Evolutionary conservation across 2,888 invertebrate genomes (phyloP).

Genomic region (Steinernema carpocapsae): DNA sequence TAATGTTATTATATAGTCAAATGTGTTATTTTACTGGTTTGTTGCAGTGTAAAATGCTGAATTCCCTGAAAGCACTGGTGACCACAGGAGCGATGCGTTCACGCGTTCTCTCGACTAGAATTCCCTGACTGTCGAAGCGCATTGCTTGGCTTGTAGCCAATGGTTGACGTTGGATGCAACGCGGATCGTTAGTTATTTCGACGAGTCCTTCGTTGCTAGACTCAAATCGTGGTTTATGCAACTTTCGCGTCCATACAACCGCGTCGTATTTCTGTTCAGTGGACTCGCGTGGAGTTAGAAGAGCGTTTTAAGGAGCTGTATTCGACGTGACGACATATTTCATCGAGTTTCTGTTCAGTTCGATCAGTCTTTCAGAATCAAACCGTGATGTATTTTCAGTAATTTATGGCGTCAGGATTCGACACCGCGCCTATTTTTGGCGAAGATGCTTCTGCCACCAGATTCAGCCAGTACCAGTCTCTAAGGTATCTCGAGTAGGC

Average conservation of each 20-base stretch:
- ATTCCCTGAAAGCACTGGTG: too few relatives aligned
- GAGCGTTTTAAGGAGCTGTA: background rate
- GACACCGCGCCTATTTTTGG: conserved; percentile 23
- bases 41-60: too few relatives aligned
- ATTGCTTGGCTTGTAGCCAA: conserved; percentile 1
- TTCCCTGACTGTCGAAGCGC: background rate
- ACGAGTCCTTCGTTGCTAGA: background rate
- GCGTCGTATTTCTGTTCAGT: background rate
- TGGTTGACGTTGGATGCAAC: conserved; percentile 12
- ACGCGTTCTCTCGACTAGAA: too few relatives aligned
- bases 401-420: conserved; percentile 8
- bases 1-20: too few relatives aligned
- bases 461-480: conserved; percentile 6
- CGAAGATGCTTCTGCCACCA: background rate
- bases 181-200: background rate
- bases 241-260: background rate
- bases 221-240: background rate
- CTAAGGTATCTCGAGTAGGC: background rate
- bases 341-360: background rate
- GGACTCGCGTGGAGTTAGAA: background rate
- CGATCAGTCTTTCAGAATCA: background rate
- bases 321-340: background rate
- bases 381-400: background rate
- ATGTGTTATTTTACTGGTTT: too few relatives aligned
- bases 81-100: too few relatives aligned